Evolutionary conservation across 2,888 invertebrate genomes (phyloP), one percentile per base, ranked within the genome.

Genomic region (Andrena dorsata): DNA sequence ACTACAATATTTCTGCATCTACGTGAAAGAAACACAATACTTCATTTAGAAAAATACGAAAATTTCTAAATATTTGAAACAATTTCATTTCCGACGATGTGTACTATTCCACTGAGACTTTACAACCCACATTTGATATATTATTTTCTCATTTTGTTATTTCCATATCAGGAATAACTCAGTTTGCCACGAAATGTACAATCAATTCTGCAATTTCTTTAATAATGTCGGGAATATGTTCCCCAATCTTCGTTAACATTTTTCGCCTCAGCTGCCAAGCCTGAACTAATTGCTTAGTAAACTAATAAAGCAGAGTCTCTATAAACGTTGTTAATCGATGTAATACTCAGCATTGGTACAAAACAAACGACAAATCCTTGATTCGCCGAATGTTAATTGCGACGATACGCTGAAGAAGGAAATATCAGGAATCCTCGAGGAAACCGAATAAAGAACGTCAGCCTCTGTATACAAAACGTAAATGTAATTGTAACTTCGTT

Each of bases 261-360:
- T 28, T 66, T 68, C 66, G 78, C 56, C 60, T 13, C n/a, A 51
- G 30, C 30, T 78, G 73, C 53, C 66, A 13, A 26, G 32, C 8
- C 66, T 20, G 35, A 64, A 53, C 23, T 49, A 79, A 74, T 69
- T 35, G 64, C 70, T 76, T 61, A 76, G 68, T 23, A 28, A 35
- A 20, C 26, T 41, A 10, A 47, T 41, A 41, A 72, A 75, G 20
- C 53, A 66, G 51, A 69, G 41, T 76, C 58, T 71, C 32, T 76
- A 63, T 71, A 73, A 69, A 60, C 41, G 68, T 76, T 82, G 72
- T 82, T 80, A 60, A 82, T 80, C 47, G 75, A 82, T 72, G 75
- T 80, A 72, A 80, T 76, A 76, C 68, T 75, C 80, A 63, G 63
- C 58, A 68, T 63, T 64, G 80, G 75, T 72, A 72, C 68, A 72